Conservation (phyloP, 2,888 invertebrate genomes). For the Ectropis crepuscularia region DNA sequence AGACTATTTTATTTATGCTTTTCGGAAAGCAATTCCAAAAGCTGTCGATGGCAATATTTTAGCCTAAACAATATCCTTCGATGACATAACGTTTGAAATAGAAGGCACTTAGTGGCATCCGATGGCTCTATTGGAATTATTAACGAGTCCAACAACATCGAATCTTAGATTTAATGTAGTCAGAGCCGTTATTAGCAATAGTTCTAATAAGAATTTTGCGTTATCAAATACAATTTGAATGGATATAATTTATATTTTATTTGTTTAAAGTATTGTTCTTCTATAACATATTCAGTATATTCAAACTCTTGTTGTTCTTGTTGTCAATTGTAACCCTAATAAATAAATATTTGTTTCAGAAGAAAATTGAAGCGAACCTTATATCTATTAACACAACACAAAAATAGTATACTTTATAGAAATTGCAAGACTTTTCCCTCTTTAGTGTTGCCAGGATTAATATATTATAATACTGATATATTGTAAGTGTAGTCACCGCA, state of each 20-base stretch:
- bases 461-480: neutral
- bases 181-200: too few relatives aligned
- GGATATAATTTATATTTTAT: too few relatives aligned
- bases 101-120: slow-evolving; percentile 56
- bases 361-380: too few relatives aligned
- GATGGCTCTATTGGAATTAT: slow-evolving; percentile 45
- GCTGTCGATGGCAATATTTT: neutral
- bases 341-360: too few relatives aligned
- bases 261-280: too few relatives aligned
- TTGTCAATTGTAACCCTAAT: too few relatives aligned
- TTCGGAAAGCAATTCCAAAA: neutral
- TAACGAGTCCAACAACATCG: slow-evolving; percentile 27
- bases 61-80: slow-evolving; percentile 44
- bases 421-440: neutral
- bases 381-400: too few relatives aligned
- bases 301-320: too few relatives aligned
- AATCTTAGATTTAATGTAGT: neutral
- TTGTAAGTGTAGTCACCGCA: slow-evolving; percentile 6
- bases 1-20: neutral
- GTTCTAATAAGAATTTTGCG: too few relatives aligned
- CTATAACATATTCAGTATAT: too few relatives aligned
- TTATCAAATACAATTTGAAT: too few relatives aligned
- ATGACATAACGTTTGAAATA: slow-evolving; percentile 58
- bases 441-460: neutral
- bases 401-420: neutral